phyloP scores from a whole-genome alignment of 37 sponge, comb jelly and placozoan genomes.

The Halichondria panicea region DNA sequence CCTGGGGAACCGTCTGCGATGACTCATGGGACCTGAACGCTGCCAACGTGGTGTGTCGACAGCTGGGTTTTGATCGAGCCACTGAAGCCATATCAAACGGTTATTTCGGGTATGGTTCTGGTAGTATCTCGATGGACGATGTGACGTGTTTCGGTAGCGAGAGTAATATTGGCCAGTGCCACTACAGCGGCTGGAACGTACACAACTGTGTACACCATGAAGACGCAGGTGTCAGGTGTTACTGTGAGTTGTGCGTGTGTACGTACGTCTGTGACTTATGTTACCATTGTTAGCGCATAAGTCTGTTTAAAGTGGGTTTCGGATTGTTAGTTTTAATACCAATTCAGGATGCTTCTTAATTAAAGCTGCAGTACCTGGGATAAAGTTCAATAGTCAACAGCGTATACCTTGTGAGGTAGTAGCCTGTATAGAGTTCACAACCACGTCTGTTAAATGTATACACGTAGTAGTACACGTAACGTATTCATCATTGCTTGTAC shows the following conservation, averaged over 20 bases:
- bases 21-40: constrained; percentile 36
- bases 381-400: no score
- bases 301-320: no score
- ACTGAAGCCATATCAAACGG: constrained; percentile 29
- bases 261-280: no score
- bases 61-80: constrained; percentile 58
- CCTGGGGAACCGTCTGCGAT: constrained; percentile 71
- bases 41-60: constrained; percentile 54
- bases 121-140: constrained; percentile 59
- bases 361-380: no score
- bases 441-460: no score
- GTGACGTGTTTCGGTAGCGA: constrained; percentile 68
- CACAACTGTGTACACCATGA: constrained; percentile 58
- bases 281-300: no score
- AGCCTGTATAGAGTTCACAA: no score
- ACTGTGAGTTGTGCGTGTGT: constrained; percentile 37
- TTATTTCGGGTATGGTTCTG: constrained; percentile 49
- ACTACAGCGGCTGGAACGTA: constrained; percentile 9
- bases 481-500: no score
- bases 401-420: no score
- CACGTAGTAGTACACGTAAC: no score
- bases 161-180: constrained; percentile 30
- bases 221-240: constrained; percentile 68
- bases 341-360: no score
- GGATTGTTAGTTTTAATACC: no score